Percentiles rank a stretch among this genome's conserved stretches.
Conservation (phyloP, 53 echinoderm and acorn worm species). For the Echinarachnius parma region DNA sequence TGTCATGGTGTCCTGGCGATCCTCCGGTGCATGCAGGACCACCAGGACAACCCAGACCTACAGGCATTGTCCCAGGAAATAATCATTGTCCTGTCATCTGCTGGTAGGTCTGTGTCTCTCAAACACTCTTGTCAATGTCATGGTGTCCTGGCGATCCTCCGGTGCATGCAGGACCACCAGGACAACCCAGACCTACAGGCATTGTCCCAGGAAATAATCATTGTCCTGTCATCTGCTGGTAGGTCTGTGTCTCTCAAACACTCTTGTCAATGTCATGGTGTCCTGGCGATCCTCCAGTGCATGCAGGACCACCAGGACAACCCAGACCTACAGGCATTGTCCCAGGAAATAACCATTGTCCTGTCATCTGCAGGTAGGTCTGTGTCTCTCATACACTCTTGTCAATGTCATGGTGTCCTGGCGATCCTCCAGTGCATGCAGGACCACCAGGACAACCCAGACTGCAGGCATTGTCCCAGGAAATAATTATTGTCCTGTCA, state of each 20-base stretch:
- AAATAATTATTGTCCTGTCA: too few species aligned
- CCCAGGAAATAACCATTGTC: slow-evolving; percentile 81
- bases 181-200: slow-evolving; percentile 66
- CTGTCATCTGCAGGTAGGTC: slow-evolving; percentile 79
- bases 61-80: slow-evolving; percentile 86
- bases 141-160: slow-evolving; percentile 69
- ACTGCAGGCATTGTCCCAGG: too few species aligned
- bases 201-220: slow-evolving; percentile 78
- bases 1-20: too few species aligned
- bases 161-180: slow-evolving; percentile 70
- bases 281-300: slow-evolving; percentile 67
- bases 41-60: slow-evolving; percentile 51
- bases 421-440: too few species aligned
- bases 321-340: slow-evolving; percentile 65
- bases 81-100: slow-evolving; percentile 78
- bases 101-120: slow-evolving; percentile 78
- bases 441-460: too few species aligned
- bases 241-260: too few species aligned
- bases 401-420: too few species aligned
- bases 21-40: slow-evolving; percentile 71
- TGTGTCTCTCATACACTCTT: too few species aligned
- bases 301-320: slow-evolving; percentile 72
- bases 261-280: too few species aligned
- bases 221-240: slow-evolving; percentile 88
- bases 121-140: too few species aligned